These are phyloP conservation scores for Thinocorus orbignyianus DNA, from an alignment of 2,113 vertebrate species.

Conservation along the genomic window DNA sequence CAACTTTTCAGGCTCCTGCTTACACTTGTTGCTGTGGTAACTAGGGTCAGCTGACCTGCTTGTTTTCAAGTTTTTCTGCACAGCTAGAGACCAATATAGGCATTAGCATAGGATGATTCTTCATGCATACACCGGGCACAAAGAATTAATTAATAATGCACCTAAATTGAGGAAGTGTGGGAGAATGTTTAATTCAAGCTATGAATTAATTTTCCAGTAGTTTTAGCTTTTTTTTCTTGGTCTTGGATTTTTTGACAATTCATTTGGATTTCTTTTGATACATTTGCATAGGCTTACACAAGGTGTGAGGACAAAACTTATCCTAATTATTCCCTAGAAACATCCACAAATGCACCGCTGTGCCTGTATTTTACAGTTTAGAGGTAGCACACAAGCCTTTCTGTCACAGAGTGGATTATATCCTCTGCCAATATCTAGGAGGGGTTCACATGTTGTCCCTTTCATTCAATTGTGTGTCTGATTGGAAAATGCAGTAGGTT, in stretches of 20 bases:
- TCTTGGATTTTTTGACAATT: background rate
- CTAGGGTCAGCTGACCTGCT: no score
- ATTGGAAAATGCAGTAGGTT: background rate
- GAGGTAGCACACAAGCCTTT: background rate
- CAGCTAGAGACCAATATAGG: background rate
- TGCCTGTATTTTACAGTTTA: background rate
- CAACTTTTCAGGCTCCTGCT: no score
- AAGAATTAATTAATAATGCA: background rate
- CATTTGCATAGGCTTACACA: background rate
- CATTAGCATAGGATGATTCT: background rate
- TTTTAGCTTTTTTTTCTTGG: background rate
- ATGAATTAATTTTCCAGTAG: background rate
- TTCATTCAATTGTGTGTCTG: background rate
- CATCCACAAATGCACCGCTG: background rate
- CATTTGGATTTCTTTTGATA: background rate
- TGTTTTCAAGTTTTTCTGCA: no score
- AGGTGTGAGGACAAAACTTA: background rate
- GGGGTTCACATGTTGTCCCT: background rate
- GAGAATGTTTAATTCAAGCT: background rate
- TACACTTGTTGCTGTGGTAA: no score
- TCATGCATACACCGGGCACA: background rate
- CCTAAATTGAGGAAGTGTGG: background rate
- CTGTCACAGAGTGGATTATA: background rate
- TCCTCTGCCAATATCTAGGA: background rate
- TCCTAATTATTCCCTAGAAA: background rate